Evolutionary conservation across 2,113 vertebrate genomes (phyloP), one percentile per base, ranked within the genome.

Genomic region (Chlorodrepanis virens): DNA sequence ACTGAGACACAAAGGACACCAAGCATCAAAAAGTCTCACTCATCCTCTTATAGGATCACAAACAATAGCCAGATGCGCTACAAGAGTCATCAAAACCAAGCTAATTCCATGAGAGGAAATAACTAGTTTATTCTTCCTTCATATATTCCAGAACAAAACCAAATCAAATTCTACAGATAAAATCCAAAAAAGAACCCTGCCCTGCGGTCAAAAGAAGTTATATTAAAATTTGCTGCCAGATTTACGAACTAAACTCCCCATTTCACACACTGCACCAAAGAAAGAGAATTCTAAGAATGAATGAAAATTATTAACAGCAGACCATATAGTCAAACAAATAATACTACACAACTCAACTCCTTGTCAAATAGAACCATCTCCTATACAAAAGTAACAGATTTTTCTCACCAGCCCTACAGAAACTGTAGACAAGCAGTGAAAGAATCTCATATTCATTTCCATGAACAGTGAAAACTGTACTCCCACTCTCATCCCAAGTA

Each of bases 401-500:
- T 31, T 65, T 60, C 64, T 67, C 65, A 61, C 4, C 40, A 75
- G 31, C 31, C 4, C 37, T 33, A 37, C 0, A 60, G 45, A 84
- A 57, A 6, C 45, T 61, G 10, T 7, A 28, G 11, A 65, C 50
- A 65, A 7, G 3, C 15, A 15, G 23, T 39, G 29, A 70, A 86
- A 80, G 29, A 45, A 24, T 8, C 14, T 39, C 37, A 25, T 4
- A 19, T 10, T 50, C 28, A 31, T 33, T 70, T 47, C 22, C 5
- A 56, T 3, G 27, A 18, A 39, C 22, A 80, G 10, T 4, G 31
- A 69, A 49, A 82, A 31, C 10, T 19, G 35, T 25, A 53, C 4
- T 75, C 28, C 24, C 35, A 25, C 10, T 42, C n/a, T n/a, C 28
- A 71, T 2, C 14, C 52, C 0, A 0, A 50, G 15, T 24, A 63